A percentile compares a stretch with the other conserved stretches of the same genome.
Evolutionary conservation across 2,888 invertebrate genomes (phyloP).

Genomic region (Tridacna crocea): DNA sequence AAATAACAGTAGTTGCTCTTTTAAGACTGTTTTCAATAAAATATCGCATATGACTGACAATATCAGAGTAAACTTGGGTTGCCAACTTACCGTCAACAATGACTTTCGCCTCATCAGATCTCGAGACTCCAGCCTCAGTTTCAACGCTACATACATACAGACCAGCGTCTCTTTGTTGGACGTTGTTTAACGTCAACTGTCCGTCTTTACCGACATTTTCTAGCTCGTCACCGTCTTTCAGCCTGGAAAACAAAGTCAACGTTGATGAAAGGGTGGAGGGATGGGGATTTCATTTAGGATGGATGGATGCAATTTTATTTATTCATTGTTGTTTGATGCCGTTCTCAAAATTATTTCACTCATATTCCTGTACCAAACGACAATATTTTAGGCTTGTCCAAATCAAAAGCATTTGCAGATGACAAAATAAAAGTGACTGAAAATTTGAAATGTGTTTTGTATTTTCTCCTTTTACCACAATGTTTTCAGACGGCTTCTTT

Average conservation of each 20-base stretch:
- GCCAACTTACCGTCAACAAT: conserved; percentile 31
- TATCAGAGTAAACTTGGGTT: neutral
- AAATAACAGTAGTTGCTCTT: neutral
- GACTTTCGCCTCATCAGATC: conserved; percentile 17
- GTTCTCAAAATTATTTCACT: too few relatives aligned
- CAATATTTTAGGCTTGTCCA: too few relatives aligned
- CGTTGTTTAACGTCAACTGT: neutral
- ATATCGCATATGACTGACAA: neutral
- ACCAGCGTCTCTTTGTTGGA: conserved; percentile 4
- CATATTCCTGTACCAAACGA: too few relatives aligned
- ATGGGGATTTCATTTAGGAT: too few relatives aligned
- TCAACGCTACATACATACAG: conserved; percentile 32
- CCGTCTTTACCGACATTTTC: conserved; percentile 16
- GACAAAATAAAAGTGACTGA: too few relatives aligned
- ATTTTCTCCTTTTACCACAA: too few relatives aligned
- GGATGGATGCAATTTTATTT: too few relatives aligned
- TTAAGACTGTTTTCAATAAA: neutral
- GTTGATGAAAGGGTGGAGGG: too few relatives aligned
- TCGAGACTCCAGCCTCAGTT: conserved; percentile 36
- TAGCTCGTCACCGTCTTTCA: conserved; percentile 30
- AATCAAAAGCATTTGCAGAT: too few relatives aligned
- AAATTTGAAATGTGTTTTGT: too few relatives aligned
- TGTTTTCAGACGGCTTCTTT: too few relatives aligned
- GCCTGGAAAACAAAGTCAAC: conserved; percentile 8
- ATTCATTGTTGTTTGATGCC: too few relatives aligned